Percentiles rank a stretch among this genome's conserved stretches.
Evolutionary conservation across 1,140 invertebrate species (phyloP).

Genomic region (Aphelenchoides avenae): DNA sequence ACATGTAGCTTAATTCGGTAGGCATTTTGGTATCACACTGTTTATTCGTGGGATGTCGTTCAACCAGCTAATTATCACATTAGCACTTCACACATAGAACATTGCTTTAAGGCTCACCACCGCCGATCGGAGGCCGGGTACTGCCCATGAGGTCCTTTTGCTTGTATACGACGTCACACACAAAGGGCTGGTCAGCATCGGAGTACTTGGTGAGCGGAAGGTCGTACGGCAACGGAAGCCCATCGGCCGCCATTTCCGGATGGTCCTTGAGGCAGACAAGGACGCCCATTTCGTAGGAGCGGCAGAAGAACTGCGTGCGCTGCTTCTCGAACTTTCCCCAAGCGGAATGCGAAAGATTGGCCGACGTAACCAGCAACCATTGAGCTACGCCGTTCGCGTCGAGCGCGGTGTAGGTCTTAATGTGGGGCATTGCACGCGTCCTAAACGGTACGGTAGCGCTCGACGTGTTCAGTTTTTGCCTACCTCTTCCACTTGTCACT

Average conservation of each 20-base stretch:
- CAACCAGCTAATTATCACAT: too few species aligned
- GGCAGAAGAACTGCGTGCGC: slow-evolving; percentile 15
- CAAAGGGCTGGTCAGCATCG: slow-evolving; percentile 18
- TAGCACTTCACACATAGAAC: too few species aligned
- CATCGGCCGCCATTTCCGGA: slow-evolving; percentile 1
- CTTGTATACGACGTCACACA: slow-evolving; percentile 10
- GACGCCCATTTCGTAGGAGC: slow-evolving; percentile 23
- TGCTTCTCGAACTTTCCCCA: slow-evolving; percentile 29
- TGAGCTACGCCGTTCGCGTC: slow-evolving; percentile 13
- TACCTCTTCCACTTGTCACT: slow-evolving; percentile 22
- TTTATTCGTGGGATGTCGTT: too few species aligned
- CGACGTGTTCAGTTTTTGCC: neutral
- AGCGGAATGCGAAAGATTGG: slow-evolving; percentile 25
- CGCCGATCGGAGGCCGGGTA: too few species aligned
- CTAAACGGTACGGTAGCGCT: slow-evolving; percentile 3
- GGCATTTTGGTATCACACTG: too few species aligned
- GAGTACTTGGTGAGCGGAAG: slow-evolving; percentile 24
- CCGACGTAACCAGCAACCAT: slow-evolving; percentile 23
- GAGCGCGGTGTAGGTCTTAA: slow-evolving; percentile 22
- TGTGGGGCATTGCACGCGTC: slow-evolving; percentile 19
- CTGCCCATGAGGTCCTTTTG: too few species aligned
- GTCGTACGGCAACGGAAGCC: slow-evolving; percentile 18
- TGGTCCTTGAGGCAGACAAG: slow-evolving; percentile 22
- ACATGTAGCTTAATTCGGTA: too few species aligned
- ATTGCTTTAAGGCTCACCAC: too few species aligned